Base-by-base conservation (phyloP, 2,888 invertebrate species). In the Eristalis arbustorum region DNA sequence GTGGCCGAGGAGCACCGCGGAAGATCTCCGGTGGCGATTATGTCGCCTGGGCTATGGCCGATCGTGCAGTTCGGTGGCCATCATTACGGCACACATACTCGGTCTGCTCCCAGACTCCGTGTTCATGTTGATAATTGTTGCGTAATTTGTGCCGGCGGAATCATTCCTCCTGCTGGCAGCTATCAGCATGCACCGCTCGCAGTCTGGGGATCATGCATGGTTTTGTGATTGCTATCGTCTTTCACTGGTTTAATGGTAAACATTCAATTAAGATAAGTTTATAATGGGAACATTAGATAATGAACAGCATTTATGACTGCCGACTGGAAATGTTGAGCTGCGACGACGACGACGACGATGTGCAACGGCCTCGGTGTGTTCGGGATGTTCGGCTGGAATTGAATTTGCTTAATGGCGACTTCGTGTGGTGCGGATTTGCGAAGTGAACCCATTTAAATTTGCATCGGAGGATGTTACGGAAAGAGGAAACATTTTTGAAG, bases 101-200 rank as follows among this genome's bases (percentile, higher is more conserved):
- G 10, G 68, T 5, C 37, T 40, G 71, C 28, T 57, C 34, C 59
- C 18, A 61, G 62, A 8, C 49, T 49, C 49, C 25, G 57, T 79
- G 82, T 87, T 87, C 87, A 87, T 87, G 87, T 79, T 83, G 78
- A 87, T 87, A 87, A 87, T 87, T 87, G 83, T 87, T 87, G 83
- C 83, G 87, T 87, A 87, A 87, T 87, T 87, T 87, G 83, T 87
- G 87, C 75, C 72, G 14, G 69, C 67, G 69, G 75, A 59, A 78
- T 83, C n/a, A 77, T 81, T 78, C 66, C 57, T 75, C 74, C 61
- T 23, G 23, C 22, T 64, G 31, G 59, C 67, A 77, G 25, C 34
- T 10, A 31, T 31, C 31, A 31, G 8, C 31, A 31, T n/a, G 31
- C 56, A 23, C 25, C 2, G 18, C 8, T 31, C 31, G 31, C 31